Conservation (phyloP, 1,140 invertebrate species). For the Yoshiicerus persimilis region DNA sequence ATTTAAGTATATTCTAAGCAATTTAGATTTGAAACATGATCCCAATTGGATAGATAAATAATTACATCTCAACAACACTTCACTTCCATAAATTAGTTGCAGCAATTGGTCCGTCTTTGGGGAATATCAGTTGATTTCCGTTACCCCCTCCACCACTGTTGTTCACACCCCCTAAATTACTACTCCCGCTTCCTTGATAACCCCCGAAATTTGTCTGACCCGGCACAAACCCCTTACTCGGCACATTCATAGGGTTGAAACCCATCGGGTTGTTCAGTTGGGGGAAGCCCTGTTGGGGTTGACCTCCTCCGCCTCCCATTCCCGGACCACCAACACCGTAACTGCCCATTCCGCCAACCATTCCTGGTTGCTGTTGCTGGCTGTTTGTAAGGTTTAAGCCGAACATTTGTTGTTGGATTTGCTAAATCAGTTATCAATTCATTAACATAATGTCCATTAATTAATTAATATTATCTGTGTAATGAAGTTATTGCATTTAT, state of each 20-base stretch:
- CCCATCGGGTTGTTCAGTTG: neutral
- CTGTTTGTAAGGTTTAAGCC: neutral
- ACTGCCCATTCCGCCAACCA: neutral
- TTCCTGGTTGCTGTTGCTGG: neutral
- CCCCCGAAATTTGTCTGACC: neutral
- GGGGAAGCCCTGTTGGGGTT: neutral
- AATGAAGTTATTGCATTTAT: neutral
- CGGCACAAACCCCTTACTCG: neutral
- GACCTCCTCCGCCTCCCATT: neutral
- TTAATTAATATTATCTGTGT: neutral
- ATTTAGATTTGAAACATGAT: neutral
- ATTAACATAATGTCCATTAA: neutral
- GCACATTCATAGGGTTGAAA: neutral
- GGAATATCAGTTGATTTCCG: neutral
- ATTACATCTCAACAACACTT: neutral
- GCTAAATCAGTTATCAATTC: too few relatives aligned
- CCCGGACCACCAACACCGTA: neutral
- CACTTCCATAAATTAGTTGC: neutral
- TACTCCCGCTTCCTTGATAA: neutral
- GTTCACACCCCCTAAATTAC: neutral
- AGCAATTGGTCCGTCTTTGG: slow-evolving; percentile 9
- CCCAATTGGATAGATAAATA: neutral
- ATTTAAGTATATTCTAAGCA: neutral
- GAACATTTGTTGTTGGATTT: slow-evolving; percentile 28
- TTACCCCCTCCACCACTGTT: neutral